These are phyloP conservation scores for Bungarus multicinctus DNA, from an alignment of 2,113 vertebrate species.

Conservation along the genomic window DNA sequence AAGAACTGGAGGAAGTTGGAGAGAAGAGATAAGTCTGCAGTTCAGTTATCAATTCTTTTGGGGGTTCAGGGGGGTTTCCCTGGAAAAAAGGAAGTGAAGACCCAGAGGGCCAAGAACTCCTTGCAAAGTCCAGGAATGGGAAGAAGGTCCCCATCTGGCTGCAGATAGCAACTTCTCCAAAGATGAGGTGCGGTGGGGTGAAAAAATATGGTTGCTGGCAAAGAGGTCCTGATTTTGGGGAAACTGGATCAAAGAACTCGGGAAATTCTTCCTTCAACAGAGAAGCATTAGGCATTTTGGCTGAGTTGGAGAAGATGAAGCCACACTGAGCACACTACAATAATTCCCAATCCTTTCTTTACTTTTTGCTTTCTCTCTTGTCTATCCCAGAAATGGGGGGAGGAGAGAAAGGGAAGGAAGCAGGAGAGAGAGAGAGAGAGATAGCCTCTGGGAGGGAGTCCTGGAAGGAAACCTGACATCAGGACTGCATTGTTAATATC, in stretches of 20 bases:
- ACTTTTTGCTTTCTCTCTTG: too few relatives aligned
- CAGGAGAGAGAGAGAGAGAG: neutral
- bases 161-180: neutral
- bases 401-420: neutral
- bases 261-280: neutral
- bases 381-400: neutral
- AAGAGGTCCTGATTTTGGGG: neutral
- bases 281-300: neutral
- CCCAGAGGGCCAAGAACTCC: neutral
- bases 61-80: neutral
- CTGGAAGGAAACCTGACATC: neutral
- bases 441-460: neutral
- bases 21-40: too few relatives aligned
- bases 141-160: neutral
- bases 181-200: neutral
- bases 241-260: neutral
- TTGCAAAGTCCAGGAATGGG: neutral
- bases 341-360: neutral
- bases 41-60: too few relatives aligned
- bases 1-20: too few relatives aligned
- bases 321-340: neutral
- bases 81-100: neutral
- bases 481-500: neutral
- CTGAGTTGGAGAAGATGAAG: neutral
- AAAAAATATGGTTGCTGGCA: neutral